Conservation (phyloP, 1,140 invertebrate genomes). For the Ostrea denselamellosa region DNA sequence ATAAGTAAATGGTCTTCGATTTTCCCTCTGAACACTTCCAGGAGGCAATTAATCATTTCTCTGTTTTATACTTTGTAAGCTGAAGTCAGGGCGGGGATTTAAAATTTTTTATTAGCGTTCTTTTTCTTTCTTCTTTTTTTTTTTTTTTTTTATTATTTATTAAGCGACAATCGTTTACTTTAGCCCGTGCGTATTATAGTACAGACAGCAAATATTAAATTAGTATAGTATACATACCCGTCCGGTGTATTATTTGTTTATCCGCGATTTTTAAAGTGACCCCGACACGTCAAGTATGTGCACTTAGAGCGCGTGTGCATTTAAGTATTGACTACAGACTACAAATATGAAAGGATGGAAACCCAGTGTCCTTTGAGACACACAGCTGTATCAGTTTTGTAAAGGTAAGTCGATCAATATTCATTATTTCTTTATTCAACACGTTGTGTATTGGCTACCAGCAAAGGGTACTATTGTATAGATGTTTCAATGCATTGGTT, state of each 20-base stretch:
- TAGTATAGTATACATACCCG: background rate
- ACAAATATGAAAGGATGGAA: background rate
- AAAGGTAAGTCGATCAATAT: slow-evolving; percentile 2
- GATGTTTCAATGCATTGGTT: background rate
- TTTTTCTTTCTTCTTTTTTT: background rate
- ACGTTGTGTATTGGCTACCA: background rate
- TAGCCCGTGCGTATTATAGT: background rate
- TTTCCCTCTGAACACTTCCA: background rate
- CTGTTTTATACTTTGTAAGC: background rate
- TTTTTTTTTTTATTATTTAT: too few relatives aligned
- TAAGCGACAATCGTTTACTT: background rate
- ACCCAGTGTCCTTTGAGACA: background rate
- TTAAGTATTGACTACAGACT: background rate
- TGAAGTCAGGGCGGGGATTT: slow-evolving; percentile 7
- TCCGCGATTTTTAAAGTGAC: background rate
- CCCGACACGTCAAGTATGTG: background rate
- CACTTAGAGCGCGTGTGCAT: slow-evolving; percentile 2
- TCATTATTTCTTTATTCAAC: background rate
- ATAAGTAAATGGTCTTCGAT: slow-evolving; percentile 19
- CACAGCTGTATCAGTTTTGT: background rate
- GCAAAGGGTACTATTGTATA: background rate
- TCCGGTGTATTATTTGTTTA: background rate
- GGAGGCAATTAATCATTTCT: slow-evolving; percentile 20
- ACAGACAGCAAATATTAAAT: slow-evolving; percentile 1
- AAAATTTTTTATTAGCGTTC: slow-evolving; percentile 28